These are phyloP conservation scores for Crotalus tigris DNA, from an alignment of 2,113 vertebrate species.

Conservation along the genomic window DNA sequence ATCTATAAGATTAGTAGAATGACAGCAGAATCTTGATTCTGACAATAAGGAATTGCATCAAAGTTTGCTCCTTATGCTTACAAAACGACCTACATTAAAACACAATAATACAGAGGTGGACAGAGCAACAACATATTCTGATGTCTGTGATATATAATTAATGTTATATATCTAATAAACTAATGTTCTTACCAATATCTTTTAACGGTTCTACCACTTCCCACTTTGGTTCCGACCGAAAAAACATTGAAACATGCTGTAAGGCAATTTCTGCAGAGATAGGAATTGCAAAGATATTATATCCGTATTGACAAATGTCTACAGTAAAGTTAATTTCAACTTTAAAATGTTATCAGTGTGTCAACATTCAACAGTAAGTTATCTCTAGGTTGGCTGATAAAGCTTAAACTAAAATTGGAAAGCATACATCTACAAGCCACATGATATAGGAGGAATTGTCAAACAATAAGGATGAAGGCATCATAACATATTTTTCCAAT, in stretches of 20 bases:
- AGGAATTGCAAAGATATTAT: conserved; percentile 39
- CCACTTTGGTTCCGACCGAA: conserved; percentile 95
- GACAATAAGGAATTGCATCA: background rate
- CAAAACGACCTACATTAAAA: background rate
- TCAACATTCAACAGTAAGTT: background rate
- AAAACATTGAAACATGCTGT: conserved; percentile 99
- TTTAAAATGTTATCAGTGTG: background rate
- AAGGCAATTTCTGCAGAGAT: conserved; percentile 87
- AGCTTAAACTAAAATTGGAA: background rate
- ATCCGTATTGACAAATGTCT: background rate
- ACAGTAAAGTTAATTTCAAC: background rate
- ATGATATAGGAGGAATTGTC: background rate
- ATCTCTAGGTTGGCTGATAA: background rate
- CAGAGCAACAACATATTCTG: background rate
- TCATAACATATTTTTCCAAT: background rate
- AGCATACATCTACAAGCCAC: background rate
- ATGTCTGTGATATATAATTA: background rate
- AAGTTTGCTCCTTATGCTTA: background rate
- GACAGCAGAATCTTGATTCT: background rate
- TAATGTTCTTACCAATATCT: conserved; percentile 84
- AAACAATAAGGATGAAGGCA: background rate
- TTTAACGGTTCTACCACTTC: conserved; percentile 92
- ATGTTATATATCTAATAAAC: background rate
- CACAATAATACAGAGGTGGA: background rate
- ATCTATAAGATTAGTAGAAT: background rate